Base-by-base conservation (phyloP, 2,113 vertebrate species). In the Neodontobutis hainanensis region DNA sequence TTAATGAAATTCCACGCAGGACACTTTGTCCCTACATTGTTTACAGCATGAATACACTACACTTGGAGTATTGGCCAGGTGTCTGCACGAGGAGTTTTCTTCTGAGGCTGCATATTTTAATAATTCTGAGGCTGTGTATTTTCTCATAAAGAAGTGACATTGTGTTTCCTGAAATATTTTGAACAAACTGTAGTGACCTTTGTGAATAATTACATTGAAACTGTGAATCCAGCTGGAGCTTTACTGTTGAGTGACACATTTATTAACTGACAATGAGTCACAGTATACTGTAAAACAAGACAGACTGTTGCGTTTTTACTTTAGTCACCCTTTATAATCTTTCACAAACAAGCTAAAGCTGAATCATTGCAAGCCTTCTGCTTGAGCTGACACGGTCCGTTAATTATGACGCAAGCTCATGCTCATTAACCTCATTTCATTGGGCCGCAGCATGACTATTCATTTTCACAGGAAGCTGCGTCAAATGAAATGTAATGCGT, bases 401-500 rank as follows among this genome's bases (percentile, higher is more conserved):
- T 78, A 74, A 59, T 49, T 61, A 62, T 79, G 50, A 64, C 45
- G 45, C 73, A 69, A 68, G 67, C 76, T 70, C 80, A 60, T 73
- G 53, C 52, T 75, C 42, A 78, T 86, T 83, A 84, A 71, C 60
- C 73, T 84, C 67, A 55, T 70, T 70, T 42, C 56, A 11, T 46
- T 67, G 71, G 70, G 65, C 50, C 50, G 0, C 68, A 80, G 70
- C 67, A 52, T 38, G 56, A 80, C 46, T 71, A 49, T 70, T 81
- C 66, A 56, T 27, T 77, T 75, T 77, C 64, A 79, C 68, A 71
- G 65, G 58, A 74, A 72, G 64, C 66, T 68, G 14, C 53, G 68
- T 67, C 58, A 50, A 40, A 75, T 82, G 71, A 68, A 73, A 45
- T 67, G 44, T 46, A 11, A 46, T 60, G 40, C 51, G 70, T 68